Evolutionary conservation across 1,140 invertebrate species (phyloP), one percentile per base, ranked within the genome.

Genomic region (Drosophila prosaltans): DNA sequence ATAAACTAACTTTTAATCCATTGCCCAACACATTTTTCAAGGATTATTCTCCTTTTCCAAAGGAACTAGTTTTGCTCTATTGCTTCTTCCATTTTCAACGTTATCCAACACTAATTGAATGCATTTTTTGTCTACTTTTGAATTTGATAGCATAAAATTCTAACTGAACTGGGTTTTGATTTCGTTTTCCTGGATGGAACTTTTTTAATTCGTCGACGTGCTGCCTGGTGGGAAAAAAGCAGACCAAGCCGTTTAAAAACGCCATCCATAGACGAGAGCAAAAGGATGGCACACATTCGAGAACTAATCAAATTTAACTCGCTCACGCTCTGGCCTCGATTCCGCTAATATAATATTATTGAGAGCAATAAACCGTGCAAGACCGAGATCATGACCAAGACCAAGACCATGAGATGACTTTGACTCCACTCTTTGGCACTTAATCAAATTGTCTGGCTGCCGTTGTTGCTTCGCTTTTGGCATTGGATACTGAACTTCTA

Each of bases 371-470:
- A 45, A 62, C 57, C 16, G 57, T 39, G 57, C 21, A 39, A 58
- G 32, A n/a, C 32, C 16, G 6, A 36, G 32, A 36, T 36, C 32
- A 36, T 36, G 32, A 36, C 32, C 9, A 24, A 59, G 57, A 59
- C 30, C 45, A 48, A 48, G 45, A 48, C 45, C n/a, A 58, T 48
- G 45, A 58, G 55, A 58, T 21, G 45, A 16, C 26, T 61, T 28
- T 36, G 41, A 74, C 26, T 68, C 69, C 45, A 69, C 67, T 70
- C 66, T 57, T 32, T 74, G 65, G 63, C 78, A 85, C 69, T 82
- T 86, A 86, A 85, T 85, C 82, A 86, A 85, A 85, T 84, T 78
- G 74, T 74, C 62, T 69, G 71, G 62, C 65, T 74, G 74, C 59
- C 65, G 16, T 30, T 74, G 10, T 1, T 41, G 39, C n/a, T 41